Evolutionary conservation across 2,113 vertebrate species (phyloP).

Genomic region (Ancistrus triradiatus): DNA sequence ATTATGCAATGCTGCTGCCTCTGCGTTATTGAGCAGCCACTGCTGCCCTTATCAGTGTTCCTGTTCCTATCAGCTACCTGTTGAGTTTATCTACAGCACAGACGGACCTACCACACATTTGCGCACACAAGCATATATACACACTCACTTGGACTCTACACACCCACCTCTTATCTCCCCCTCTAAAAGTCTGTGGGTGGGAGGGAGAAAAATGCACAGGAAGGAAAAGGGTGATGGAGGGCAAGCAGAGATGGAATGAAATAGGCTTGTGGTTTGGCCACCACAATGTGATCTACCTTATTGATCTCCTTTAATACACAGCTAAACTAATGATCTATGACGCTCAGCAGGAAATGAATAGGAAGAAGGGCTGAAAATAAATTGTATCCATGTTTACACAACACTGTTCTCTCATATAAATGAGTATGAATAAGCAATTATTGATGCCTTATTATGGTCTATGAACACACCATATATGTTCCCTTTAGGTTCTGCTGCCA

Average conservation of each 20-base stretch:
- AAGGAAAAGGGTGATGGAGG: neutral
- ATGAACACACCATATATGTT: conserved; percentile 31
- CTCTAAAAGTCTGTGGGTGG: conserved; percentile 22
- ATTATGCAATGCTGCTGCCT: conserved; percentile 58
- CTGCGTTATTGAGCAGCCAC: conserved; percentile 45
- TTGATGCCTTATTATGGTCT: conserved; percentile 40
- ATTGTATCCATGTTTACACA: conserved; percentile 43
- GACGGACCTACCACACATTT: conserved; percentile 13
- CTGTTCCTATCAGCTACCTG: conserved; percentile 31
- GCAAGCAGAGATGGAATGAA: conserved; percentile 1
- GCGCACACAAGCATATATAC: neutral
- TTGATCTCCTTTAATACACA: conserved; percentile 72
- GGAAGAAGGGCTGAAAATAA: neutral
- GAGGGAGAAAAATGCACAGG: conserved; percentile 24
- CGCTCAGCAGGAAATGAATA: conserved; percentile 22
- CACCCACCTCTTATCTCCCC: conserved; percentile 13
- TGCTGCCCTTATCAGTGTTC: conserved; percentile 28
- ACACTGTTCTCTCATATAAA: conserved; percentile 48
- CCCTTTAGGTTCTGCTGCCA: neutral
- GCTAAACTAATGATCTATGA: conserved; percentile 56
- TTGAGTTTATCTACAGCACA: conserved; percentile 32
- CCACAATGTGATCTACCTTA: conserved; percentile 58
- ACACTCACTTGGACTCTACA: conserved; percentile 6
- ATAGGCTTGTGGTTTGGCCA: conserved; percentile 36
- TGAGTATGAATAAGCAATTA: conserved; percentile 60